Base-by-base conservation (phyloP, 2,797 vertebrate genomes). In the Euthynnus affinis region DNA sequence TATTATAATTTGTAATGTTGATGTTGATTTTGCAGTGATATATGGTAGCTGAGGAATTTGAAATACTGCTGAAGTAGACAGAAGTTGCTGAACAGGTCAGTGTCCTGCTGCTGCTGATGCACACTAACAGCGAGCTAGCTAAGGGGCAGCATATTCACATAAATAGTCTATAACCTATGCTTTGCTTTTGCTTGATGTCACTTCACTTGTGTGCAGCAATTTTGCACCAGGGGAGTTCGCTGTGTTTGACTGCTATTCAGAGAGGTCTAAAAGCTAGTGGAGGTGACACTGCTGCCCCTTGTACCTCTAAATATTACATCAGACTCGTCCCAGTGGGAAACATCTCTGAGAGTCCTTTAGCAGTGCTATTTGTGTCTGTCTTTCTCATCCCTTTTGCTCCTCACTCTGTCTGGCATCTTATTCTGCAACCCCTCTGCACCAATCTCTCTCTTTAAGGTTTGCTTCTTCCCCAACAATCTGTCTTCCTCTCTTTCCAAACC, bases 241-340 rank as follows among this genome's bases (percentile, higher is more conserved):
- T 20, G 80, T 87, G 80, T 91, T 93, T 91, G 89, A 91, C 92
- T 92, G 88, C 89, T 91, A 91, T 93, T 94, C 91, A 89, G 85
- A 92, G 88, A 91, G 89, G 92, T 91, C 91, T 93, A 91, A 92
- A 91, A 93, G 91, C 91, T 80, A 84, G 86, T 55, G 49, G 88
- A 83, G 90, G 88, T 92, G 92, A 93, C 91, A 93, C 88, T 74
- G 40, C 81, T 79, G 91, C 51, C 87, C 89, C 83, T 73, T 90
- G 89, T 93, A 92, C 71, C 89, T 90, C 88, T 93, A 92, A 93
- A 94, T 93, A 94, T 94, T 93, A 81, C 88, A 93, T 91, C 79
- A 90, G 68, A 68, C 57, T 71, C 53, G 14, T 65, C 70, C 88
- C 89, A 62, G 56, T 69, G 89, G 91, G 83, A 88, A 88, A 75